Conservation (phyloP, 1,140 invertebrate genomes). For the Mamestra configurata region DNA sequence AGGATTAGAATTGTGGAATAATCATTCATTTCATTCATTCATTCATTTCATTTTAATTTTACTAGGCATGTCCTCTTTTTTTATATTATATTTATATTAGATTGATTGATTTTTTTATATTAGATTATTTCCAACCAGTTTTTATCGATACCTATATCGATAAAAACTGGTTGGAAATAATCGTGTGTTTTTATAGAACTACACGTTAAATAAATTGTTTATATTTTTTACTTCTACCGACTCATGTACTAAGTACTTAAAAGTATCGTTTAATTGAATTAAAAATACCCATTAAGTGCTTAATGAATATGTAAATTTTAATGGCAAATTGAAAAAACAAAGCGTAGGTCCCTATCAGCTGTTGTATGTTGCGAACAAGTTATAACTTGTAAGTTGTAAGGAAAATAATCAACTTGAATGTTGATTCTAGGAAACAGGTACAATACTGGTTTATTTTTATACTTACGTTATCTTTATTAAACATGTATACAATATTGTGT, state of each 20-base stretch:
- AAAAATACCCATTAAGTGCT: conserved; percentile 33
- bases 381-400: conserved; percentile 26
- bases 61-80: conserved; percentile 21
- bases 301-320: conserved; percentile 37
- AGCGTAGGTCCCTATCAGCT: conserved; percentile 9
- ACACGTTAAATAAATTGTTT: conserved; percentile 18
- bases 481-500: conserved; percentile 16
- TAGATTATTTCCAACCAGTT: too few relatives aligned
- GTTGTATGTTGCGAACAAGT: conserved; percentile 24
- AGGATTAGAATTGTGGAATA: too few relatives aligned
- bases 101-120: too few relatives aligned
- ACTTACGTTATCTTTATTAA: neutral
- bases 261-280: conserved; percentile 36
- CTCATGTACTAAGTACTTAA: conserved; percentile 14
- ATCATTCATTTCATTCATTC: too few relatives aligned
- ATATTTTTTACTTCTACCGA: neutral
- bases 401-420: conserved; percentile 18
- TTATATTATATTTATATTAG: too few relatives aligned
- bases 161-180: neutral
- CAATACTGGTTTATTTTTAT: conserved; percentile 4
- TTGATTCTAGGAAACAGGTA: conserved; percentile 24
- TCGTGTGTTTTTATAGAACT: neutral
- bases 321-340: conserved; percentile 16
- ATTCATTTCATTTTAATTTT: neutral
- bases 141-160: too few relatives aligned